Percentiles rank a stretch among this genome's conserved stretches.
These are phyloP conservation scores for Pseudochirops corinnae DNA, from an alignment of 2,797 vertebrate genomes.

Conservation along the genomic window DNA sequence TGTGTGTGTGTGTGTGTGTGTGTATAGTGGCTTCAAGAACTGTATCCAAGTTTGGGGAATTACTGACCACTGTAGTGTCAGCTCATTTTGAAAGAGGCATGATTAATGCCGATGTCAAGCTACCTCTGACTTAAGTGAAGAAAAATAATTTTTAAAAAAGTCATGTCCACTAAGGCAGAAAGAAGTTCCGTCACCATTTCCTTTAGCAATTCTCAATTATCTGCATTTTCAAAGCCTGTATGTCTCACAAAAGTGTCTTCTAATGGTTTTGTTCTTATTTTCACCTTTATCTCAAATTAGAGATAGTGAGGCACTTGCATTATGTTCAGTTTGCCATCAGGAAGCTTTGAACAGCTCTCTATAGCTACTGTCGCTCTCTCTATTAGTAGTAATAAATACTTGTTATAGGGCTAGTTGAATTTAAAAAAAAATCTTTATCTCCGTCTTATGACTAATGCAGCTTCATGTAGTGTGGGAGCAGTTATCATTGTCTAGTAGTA, in stretches of 20 bases:
- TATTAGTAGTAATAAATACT: not conserved
- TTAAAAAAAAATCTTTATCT: not conserved
- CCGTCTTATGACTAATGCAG: not conserved
- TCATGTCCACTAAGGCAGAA: not conserved
- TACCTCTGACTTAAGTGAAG: not conserved
- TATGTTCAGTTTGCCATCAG: not conserved
- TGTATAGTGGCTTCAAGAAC: not conserved
- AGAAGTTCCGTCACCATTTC: not conserved
- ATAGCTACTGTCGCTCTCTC: not conserved
- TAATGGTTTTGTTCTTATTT: not conserved
- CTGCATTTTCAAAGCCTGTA: not conserved
- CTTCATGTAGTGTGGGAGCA: not conserved
- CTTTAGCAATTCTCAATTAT: not conserved
- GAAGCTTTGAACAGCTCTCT: not conserved
- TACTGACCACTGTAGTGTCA: not conserved
- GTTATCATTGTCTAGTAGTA: not conserved
- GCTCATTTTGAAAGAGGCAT: not conserved
- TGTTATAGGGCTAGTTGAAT: not conserved
- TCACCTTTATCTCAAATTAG: not conserved
- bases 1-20: not conserved
- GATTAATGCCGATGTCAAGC: not conserved
- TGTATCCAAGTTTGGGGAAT: not conserved
- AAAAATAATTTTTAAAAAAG: not conserved
- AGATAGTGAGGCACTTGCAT: not conserved
- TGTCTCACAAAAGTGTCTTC: not conserved